Percentiles rank a stretch among this genome's conserved stretches.
Conservation (phyloP, 2,113 vertebrate species). For the Cryptotis parvus region DNA sequence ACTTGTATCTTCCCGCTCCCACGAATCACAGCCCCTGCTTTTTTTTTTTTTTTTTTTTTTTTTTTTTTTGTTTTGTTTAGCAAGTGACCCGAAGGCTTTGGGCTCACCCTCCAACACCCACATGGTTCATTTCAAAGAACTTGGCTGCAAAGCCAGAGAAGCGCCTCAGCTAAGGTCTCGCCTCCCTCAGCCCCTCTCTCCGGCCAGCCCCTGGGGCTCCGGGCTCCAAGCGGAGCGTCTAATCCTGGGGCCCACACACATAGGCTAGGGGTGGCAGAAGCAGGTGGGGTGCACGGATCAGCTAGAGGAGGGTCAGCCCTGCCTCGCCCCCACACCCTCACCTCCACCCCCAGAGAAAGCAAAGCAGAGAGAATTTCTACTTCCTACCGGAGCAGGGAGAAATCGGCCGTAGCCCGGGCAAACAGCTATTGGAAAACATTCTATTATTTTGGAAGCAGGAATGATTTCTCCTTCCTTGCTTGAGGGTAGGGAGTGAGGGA, state of each 20-base stretch:
- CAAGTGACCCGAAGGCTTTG: slow-evolving; percentile 47
- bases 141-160: slow-evolving; percentile 18
- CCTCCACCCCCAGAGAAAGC: neutral
- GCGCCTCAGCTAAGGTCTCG: neutral
- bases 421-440: neutral
- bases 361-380: rapidly evolving
- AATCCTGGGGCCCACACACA: neutral
- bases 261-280: neutral
- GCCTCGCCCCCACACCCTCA: neutral
- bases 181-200: neutral
- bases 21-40: neutral
- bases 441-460: slow-evolving; percentile 69
- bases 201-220: neutral
- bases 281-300: neutral
- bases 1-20: neutral
- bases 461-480: slow-evolving; percentile 84
- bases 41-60: neutral
- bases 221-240: too few species aligned
- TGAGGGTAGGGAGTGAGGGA: slow-evolving; percentile 83
- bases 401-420: slow-evolving; percentile 17
- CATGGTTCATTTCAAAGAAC: slow-evolving; percentile 64
- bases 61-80: neutral
- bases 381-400: neutral
- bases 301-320: neutral
- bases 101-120: neutral